phyloP scores from a whole-genome alignment of 2,888 invertebrate species.

The Epiperipatus broadwayi region DNA sequence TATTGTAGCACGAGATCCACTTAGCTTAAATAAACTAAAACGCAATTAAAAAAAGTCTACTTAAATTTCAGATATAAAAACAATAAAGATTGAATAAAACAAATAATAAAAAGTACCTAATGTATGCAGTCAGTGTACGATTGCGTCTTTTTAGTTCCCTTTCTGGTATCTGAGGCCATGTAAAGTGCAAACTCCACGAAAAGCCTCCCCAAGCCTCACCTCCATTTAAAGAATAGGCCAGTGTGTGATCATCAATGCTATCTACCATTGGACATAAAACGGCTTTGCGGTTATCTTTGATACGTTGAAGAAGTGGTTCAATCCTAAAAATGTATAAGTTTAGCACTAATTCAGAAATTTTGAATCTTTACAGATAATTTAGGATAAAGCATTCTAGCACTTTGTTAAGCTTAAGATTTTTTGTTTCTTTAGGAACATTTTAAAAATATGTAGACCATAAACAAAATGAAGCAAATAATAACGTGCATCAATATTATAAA shows the following conservation, averaged over 20 bases:
- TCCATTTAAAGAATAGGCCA: slow-evolving; percentile 46
- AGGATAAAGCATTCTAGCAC: no score
- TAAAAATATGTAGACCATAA: not conserved
- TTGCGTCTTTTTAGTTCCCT: slow-evolving; percentile 40
- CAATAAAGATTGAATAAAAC: slow-evolving; percentile 5
- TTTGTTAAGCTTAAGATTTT: no score
- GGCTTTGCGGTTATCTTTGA: slow-evolving; percentile 54
- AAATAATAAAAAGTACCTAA: slow-evolving; percentile 32
- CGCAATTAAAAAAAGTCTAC: no score
- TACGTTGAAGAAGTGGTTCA: slow-evolving; percentile 65
- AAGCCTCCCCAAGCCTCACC: slow-evolving; percentile 40
- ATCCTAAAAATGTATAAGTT: slow-evolving; percentile 34
- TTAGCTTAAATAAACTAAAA: no score
- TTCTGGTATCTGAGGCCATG: slow-evolving; percentile 61
- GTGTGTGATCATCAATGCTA: slow-evolving; percentile 59
- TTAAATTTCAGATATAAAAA: no score
- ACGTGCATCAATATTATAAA: no score
- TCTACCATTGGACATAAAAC: slow-evolving; percentile 89
- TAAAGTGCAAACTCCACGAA: slow-evolving; percentile 76
- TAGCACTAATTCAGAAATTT: no score
- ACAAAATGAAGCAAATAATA: no score
- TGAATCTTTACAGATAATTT: no score
- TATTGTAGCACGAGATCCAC: no score
- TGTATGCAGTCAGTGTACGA: slow-evolving; percentile 41
- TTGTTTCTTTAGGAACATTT: no score